Base-by-base conservation (phyloP, 2,797 vertebrate species). In the Sciurus vulgaris region DNA sequence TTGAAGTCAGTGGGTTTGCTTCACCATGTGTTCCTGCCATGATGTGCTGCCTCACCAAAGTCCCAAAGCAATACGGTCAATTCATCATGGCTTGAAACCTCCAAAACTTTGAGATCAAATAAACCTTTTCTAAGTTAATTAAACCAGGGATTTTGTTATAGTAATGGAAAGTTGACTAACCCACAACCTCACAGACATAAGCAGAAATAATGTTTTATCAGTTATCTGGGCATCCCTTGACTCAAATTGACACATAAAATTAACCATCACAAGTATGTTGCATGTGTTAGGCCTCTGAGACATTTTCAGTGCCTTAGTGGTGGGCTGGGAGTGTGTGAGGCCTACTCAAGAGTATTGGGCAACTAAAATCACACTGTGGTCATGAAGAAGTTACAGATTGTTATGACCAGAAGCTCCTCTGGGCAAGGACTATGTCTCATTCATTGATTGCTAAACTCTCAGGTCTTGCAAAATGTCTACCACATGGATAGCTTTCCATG, bases 291-390 rank as follows among this genome's bases (percentile, higher is more conserved):
- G 1, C 49, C 24, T 49, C 6, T 61, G 24, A 91, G 70, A 33
- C 17, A 33, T 8, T 7, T 22, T 12, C 26, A 28, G 7, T 51
- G 51, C 33, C 44, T 51, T 65, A 33, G 2, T 47, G n/a, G 0
- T 44, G 18, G 72, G 4, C 38, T 12, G 14, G 70, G 30, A 76
- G 30, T 33, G 10, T 67, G 18, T 15, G 41, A 87, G 18, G 13
- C 9, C 20, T 24, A 3, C 73, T 54, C 22, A 74, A 73, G 33
- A 56, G 28, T 69, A 59, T 49, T 49, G 15, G 41, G 41, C 13
- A 3, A 49, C n/a, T 38, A 4, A 10, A 85, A 61, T 24, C n/a
- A 13, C 41, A 10, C 41, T 4, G 1, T 2, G 0, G 61, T 69
- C 69, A 17, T 54, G 77, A 26, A 56, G 47, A 76, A 72, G 61